A percentile compares a stretch with the other conserved stretches of the same genome.
Evolutionary conservation across 1,140 invertebrate species (phyloP).

Genomic region (Phocides pigmalion): DNA sequence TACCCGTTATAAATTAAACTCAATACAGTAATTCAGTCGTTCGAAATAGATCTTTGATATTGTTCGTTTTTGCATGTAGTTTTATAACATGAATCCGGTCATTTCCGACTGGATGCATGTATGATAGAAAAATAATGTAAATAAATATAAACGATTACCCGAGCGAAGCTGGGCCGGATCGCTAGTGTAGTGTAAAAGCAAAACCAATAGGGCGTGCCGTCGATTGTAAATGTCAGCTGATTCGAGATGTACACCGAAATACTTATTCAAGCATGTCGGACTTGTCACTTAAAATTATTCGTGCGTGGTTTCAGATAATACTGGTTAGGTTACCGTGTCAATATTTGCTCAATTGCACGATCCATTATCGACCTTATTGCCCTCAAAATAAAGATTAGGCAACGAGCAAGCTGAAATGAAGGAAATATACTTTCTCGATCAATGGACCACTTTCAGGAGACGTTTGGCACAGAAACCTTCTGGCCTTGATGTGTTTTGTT

Average conservation of each 20-base stretch:
- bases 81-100: too few species aligned
- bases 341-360: not conserved
- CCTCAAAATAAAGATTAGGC: not conserved
- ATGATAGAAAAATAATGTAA: too few species aligned
- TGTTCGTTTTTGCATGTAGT: too few species aligned
- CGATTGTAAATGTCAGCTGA: not conserved
- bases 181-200: not conserved
- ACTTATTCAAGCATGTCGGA: not conserved
- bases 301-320: not conserved
- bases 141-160: too few species aligned
- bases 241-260: not conserved
- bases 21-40: too few species aligned
- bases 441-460: conserved; percentile 12
- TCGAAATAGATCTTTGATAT: too few species aligned
- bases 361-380: not conserved
- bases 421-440: conserved; percentile 11
- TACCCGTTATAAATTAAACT: too few species aligned
- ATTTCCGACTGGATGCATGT: too few species aligned
- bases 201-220: not conserved
- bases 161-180: too few species aligned
- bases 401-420: not conserved
- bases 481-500: conserved; percentile 1
- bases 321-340: not conserved
- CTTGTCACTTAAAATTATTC: not conserved
- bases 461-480: conserved; percentile 7